phyloP scores from a whole-genome alignment of 2,888 invertebrate species.

The Melanchra persicariae region DNA sequence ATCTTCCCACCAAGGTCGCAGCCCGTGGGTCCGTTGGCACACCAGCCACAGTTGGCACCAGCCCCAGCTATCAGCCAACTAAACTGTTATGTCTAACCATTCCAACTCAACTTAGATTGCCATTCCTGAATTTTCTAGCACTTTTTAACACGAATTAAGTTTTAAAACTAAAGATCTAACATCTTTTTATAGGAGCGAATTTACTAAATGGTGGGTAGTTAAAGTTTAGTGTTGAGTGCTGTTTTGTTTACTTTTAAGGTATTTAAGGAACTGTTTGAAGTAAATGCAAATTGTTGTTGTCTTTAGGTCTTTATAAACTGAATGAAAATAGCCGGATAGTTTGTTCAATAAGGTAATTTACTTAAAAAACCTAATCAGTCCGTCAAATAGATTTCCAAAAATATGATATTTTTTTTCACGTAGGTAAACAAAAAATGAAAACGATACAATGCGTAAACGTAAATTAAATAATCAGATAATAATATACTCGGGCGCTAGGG shows the following conservation, averaged over 20 bases:
- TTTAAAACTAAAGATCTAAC: slow-evolving; percentile 46
- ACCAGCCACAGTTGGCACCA: slow-evolving; percentile 55
- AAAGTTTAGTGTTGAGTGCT: not conserved
- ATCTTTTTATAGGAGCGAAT: slow-evolving; percentile 33
- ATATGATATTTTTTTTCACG: too few relatives aligned
- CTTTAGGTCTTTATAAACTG: too few relatives aligned
- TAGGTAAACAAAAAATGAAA: too few relatives aligned
- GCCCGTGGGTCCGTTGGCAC: slow-evolving; percentile 52
- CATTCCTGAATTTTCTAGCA: slow-evolving; percentile 46
- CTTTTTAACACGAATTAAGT: slow-evolving; percentile 59
- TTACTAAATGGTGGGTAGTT: slow-evolving; percentile 8
- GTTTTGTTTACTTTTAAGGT: not conserved
- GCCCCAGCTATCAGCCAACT: slow-evolving; percentile 46
- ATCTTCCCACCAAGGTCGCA: slow-evolving; percentile 27
- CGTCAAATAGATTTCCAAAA: too few relatives aligned
- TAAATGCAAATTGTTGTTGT: not conserved
- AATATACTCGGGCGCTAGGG: too few relatives aligned
- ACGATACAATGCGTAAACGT: too few relatives aligned
- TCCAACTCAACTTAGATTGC: slow-evolving; percentile 65
- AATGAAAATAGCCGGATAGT: too few relatives aligned
- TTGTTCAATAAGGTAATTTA: too few relatives aligned
- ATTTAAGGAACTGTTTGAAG: not conserved
- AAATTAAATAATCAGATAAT: too few relatives aligned
- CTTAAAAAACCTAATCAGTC: too few relatives aligned
- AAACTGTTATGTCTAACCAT: slow-evolving; percentile 64